These are phyloP conservation scores for Eupithecia insigniata DNA, from an alignment of 2,888 invertebrate species.

Conservation along the genomic window DNA sequence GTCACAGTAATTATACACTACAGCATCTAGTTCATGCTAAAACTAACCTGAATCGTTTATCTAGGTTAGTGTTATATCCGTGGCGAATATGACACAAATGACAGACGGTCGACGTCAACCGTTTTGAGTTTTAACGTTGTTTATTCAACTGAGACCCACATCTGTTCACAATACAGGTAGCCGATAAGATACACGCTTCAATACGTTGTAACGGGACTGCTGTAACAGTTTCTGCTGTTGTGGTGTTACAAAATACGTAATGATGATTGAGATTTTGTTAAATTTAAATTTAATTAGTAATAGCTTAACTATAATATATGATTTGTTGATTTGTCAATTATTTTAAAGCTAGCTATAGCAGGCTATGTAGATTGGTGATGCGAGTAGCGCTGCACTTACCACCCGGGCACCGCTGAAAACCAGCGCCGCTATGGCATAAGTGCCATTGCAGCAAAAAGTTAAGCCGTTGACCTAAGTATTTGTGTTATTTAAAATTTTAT, in stretches of 20 bases:
- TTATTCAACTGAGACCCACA: constrained; percentile 61
- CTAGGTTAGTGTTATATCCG: constrained; percentile 32
- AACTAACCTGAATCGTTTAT: constrained; percentile 28
- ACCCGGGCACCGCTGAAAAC: too few relatives aligned
- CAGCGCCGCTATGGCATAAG: too few relatives aligned
- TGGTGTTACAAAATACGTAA: constrained; percentile 46
- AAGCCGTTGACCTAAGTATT: too few relatives aligned
- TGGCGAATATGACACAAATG: constrained; percentile 27
- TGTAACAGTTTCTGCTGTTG: constrained; percentile 47
- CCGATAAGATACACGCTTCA: constrained; percentile 54
- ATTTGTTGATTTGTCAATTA: too few relatives aligned
- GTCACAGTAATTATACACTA: constrained; percentile 15
- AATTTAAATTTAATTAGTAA: too few relatives aligned
- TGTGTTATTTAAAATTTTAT: too few relatives aligned
- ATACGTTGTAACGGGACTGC: constrained; percentile 53
- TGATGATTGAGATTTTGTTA: too few relatives aligned
- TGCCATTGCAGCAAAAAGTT: too few relatives aligned
- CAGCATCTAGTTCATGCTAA: constrained; percentile 18
- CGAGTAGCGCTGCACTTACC: too few relatives aligned
- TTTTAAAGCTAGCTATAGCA: too few relatives aligned
- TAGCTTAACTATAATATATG: too few relatives aligned
- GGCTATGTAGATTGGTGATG: too few relatives aligned
- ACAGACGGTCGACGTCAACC: constrained; percentile 18
- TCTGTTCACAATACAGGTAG: constrained; percentile 45
- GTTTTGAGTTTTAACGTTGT: constrained; percentile 39